phyloP scores from a whole-genome alignment of 2,888 invertebrate species.

The Lithophane leautieri region DNA sequence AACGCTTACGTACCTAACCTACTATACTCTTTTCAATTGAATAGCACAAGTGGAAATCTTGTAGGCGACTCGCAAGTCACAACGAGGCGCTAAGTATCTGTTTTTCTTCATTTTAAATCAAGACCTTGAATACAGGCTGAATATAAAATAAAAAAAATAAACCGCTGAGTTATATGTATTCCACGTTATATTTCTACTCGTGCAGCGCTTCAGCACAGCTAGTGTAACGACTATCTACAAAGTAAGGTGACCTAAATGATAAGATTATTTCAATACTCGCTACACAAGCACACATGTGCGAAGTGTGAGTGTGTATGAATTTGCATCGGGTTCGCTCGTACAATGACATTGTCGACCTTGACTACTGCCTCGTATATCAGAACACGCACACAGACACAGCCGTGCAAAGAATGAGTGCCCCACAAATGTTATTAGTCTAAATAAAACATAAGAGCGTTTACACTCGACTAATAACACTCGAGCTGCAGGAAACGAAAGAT shows the following conservation, averaged over 20 bases:
- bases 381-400: conserved; percentile 70
- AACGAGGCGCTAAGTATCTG: neutral
- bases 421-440: conserved; percentile 77
- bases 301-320: conserved; percentile 77
- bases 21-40: conserved; percentile 36
- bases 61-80: neutral
- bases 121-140: conserved; percentile 17
- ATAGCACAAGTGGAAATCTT: conserved; percentile 31
- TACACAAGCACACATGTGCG: conserved; percentile 71
- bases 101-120: conserved; percentile 13
- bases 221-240: conserved; percentile 83
- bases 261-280: conserved; percentile 88
- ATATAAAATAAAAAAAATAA: conserved; percentile 16
- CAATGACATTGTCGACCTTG: conserved; percentile 90
- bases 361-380: conserved; percentile 85
- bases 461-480: conserved; percentile 19
- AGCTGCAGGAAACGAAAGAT: neutral
- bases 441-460: conserved; percentile 57
- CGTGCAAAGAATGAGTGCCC: conserved; percentile 79
- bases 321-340: conserved; percentile 84
- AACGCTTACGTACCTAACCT: conserved; percentile 20
- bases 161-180: neutral
- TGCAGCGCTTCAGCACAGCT: conserved; percentile 66
- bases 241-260: conserved; percentile 90
- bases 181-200: conserved; percentile 18